phyloP scores from a whole-genome alignment of 2,888 invertebrate species.

The Nomada hirtipes region DNA sequence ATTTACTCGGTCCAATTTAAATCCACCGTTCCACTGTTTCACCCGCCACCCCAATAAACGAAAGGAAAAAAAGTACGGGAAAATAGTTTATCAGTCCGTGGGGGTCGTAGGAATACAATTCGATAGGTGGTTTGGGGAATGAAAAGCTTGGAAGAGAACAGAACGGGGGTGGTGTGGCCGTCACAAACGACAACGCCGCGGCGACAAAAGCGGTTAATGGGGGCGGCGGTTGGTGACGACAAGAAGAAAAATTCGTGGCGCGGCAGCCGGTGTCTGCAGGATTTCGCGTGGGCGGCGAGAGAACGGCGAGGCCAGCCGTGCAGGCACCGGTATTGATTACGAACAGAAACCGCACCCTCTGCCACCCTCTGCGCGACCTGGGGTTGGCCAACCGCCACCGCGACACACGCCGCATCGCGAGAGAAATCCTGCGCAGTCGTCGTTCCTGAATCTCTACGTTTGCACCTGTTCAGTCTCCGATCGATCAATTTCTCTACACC shows the following conservation, averaged over 20 bases:
- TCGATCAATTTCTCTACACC: constrained; percentile 34
- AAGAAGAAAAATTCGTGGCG: constrained; percentile 58
- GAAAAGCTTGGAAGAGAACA: neutral
- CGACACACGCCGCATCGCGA: constrained; percentile 53
- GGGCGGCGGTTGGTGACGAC: constrained; percentile 29
- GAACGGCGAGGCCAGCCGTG: constrained; percentile 41
- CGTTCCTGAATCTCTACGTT: constrained; percentile 33
- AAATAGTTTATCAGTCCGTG: too few relatives aligned
- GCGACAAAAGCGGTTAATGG: constrained; percentile 52
- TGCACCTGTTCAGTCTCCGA: constrained; percentile 20
- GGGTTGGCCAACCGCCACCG: constrained; percentile 49
- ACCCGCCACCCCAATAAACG: too few relatives aligned
- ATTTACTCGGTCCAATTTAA: too few relatives aligned
- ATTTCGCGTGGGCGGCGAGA: constrained; percentile 48
- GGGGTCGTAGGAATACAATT: too few relatives aligned
- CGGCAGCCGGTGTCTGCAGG: constrained; percentile 50
- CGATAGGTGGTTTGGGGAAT: too few relatives aligned
- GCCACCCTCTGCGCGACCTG: constrained; percentile 39
- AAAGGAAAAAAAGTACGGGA: too few relatives aligned
- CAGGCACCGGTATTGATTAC: constrained; percentile 71
- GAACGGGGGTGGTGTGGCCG: neutral
- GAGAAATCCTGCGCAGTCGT: constrained; percentile 64
- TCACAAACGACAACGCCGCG: constrained; percentile 24
- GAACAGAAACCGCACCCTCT: constrained; percentile 70
- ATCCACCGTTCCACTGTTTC: too few relatives aligned